A percentile compares a stretch with the other conserved stretches of the same genome.
phyloP scores from a whole-genome alignment of 2,888 invertebrate species.

The Mythimna pallens region DNA sequence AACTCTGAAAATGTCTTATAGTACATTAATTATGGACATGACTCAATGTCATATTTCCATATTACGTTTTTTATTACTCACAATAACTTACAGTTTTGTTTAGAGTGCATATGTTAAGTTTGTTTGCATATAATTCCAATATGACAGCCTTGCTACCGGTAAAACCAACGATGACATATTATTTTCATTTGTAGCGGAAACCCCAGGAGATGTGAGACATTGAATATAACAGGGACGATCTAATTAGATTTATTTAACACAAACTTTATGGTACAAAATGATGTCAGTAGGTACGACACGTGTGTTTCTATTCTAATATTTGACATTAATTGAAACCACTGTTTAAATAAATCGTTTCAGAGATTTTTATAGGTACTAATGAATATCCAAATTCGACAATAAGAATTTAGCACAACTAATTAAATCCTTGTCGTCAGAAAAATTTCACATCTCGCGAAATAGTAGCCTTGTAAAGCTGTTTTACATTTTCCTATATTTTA shows the following conservation, averaged over 20 bases:
- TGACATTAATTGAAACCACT: background rate
- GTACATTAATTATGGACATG: conserved; percentile 20
- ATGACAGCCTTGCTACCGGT: conserved; percentile 13
- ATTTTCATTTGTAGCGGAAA: conserved; percentile 25
- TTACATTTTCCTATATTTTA: conserved; percentile 27
- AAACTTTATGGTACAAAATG: conserved; percentile 26
- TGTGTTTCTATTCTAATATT: background rate
- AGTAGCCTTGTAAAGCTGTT: background rate
- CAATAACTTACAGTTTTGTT: conserved; percentile 18
- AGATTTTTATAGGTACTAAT: background rate
- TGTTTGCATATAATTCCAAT: conserved; percentile 27
- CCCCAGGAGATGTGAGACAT: conserved; percentile 8
- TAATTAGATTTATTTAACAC: conserved; percentile 50
- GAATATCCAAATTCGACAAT: background rate
- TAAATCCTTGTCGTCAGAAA: background rate
- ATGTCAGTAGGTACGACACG: conserved; percentile 12
- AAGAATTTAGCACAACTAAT: background rate
- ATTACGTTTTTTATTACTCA: conserved; percentile 6
- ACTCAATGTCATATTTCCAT: conserved; percentile 18
- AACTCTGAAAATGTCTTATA: background rate
- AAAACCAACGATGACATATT: conserved; percentile 35
- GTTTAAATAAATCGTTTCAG: background rate
- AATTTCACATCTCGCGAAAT: conserved; percentile 24
- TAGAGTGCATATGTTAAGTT: conserved; percentile 18
- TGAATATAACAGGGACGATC: conserved; percentile 35